These are phyloP conservation scores for Capitulum mitella DNA, from an alignment of 2,888 invertebrate genomes.

Conservation along the genomic window DNA sequence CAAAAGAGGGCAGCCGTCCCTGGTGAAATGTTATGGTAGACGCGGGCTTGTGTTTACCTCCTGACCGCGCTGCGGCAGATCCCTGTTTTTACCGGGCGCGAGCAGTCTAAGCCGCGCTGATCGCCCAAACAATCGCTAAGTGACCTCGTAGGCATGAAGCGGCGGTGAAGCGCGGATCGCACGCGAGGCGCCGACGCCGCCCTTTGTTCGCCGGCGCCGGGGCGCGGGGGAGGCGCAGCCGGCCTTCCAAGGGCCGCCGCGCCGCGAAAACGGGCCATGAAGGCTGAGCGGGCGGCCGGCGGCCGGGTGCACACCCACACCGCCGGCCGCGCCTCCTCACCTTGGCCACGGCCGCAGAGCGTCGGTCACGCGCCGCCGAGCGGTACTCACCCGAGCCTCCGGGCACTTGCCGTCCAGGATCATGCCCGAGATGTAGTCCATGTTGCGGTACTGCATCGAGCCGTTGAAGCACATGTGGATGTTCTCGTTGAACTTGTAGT, in stretches of 20 bases:
- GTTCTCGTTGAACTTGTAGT: constrained; percentile 89
- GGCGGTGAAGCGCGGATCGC: neutral
- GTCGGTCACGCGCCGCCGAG: no score
- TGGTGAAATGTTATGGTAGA: neutral
- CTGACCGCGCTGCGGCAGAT: neutral
- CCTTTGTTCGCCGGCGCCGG: neutral
- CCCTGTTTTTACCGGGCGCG: neutral
- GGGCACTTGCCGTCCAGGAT: constrained; percentile 88
- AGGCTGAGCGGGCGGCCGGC: neutral
- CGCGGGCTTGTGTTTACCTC: neutral
- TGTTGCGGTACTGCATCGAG: constrained; percentile 80
- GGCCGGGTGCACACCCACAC: no score
- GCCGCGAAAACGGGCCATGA: no score
- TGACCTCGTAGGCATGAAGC: neutral
- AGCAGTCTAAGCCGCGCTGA: neutral
- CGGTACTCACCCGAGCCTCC: constrained; percentile 60
- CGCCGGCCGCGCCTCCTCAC: no score
- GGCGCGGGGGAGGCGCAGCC: no score
- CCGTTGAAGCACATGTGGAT: constrained; percentile 97
- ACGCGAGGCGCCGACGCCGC: neutral
- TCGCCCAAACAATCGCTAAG: neutral
- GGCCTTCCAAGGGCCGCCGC: no score
- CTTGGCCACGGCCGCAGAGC: no score
- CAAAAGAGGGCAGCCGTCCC: neutral
- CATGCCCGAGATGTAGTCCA: constrained; percentile 83